These are phyloP conservation scores for Patella depressa DNA, from an alignment of 2,888 invertebrate species.

Conservation along the genomic window DNA sequence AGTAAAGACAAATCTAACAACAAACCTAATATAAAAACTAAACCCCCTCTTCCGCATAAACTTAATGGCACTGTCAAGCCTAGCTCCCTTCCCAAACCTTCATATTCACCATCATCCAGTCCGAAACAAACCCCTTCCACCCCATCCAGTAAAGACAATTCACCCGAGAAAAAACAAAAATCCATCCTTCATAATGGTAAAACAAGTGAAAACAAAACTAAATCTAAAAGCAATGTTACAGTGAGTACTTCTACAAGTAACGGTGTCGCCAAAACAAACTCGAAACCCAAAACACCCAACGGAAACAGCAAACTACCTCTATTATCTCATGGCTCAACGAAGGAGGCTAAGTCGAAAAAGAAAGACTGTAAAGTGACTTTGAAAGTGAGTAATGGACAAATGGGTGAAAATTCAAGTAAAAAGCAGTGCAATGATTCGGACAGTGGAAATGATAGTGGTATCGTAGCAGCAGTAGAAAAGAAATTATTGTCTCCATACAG, in stretches of 20 bases:
- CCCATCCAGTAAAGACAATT: conserved; percentile 21
- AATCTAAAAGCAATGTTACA: conserved; percentile 18
- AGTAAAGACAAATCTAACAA: conserved; percentile 17
- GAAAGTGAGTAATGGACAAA: conserved; percentile 43
- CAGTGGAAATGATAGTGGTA: conserved; percentile 69
- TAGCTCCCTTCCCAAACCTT: conserved; percentile 20
- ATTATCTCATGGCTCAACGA: conserved; percentile 27
- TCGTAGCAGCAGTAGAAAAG: conserved; percentile 57
- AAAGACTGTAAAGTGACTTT: conserved; percentile 49
- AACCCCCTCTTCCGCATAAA: conserved; percentile 60
- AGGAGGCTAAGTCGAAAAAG: conserved; percentile 57
- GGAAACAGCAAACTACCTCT: conserved; percentile 17
- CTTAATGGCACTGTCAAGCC: conserved; percentile 29
- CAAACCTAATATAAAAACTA: conserved; percentile 36
- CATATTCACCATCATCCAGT: conserved; percentile 17
- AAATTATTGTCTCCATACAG: conserved; percentile 70
- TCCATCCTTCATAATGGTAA: not conserved
- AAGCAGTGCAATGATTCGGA: conserved; percentile 60
- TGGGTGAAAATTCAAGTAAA: conserved; percentile 32
- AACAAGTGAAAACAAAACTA: conserved; percentile 19
- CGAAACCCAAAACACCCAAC: conserved; percentile 4
- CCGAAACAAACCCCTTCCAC: conserved; percentile 21
- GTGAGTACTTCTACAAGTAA: conserved; percentile 25
- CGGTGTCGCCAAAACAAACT: conserved; percentile 16
- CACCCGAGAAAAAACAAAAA: conserved; percentile 16